These are phyloP conservation scores for Pipistrellus pygmaeus DNA, from an alignment of 2,797 vertebrate species.

Conservation along the genomic window DNA sequence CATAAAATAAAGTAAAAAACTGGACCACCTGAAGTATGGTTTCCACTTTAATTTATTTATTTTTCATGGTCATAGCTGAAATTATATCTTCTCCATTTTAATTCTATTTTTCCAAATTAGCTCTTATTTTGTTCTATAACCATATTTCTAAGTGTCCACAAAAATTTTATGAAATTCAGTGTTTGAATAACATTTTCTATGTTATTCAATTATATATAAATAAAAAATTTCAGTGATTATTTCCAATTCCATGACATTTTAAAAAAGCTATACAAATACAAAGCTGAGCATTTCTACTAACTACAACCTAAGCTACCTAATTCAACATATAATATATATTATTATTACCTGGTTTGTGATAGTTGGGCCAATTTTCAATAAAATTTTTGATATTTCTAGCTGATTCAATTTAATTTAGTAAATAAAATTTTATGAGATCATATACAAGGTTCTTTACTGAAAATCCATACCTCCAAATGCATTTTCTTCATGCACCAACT, in stretches of 20 bases:
- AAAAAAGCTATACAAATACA: background rate
- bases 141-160: background rate
- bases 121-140: background rate
- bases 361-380: background rate
- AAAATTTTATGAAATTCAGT: background rate
- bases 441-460: background rate
- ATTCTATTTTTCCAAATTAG: background rate
- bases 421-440: slow-evolving; percentile 38
- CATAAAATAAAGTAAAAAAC: background rate
- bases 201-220: slow-evolving; percentile 5
- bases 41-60: background rate
- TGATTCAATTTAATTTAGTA: slow-evolving; percentile 14
- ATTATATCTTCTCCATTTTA: background rate
- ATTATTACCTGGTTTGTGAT: background rate
- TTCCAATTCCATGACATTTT: background rate
- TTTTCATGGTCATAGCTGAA: background rate
- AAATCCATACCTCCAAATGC: background rate
- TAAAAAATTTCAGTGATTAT: background rate
- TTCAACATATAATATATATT: background rate
- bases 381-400: background rate
- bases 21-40: background rate
- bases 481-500: background rate
- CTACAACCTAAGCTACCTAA: background rate
- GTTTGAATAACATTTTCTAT: slow-evolving; percentile 44
- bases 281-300: slow-evolving; percentile 26